phyloP scores from a whole-genome alignment of 1,140 invertebrate genomes.

The Calliopsis andreniformis region DNA sequence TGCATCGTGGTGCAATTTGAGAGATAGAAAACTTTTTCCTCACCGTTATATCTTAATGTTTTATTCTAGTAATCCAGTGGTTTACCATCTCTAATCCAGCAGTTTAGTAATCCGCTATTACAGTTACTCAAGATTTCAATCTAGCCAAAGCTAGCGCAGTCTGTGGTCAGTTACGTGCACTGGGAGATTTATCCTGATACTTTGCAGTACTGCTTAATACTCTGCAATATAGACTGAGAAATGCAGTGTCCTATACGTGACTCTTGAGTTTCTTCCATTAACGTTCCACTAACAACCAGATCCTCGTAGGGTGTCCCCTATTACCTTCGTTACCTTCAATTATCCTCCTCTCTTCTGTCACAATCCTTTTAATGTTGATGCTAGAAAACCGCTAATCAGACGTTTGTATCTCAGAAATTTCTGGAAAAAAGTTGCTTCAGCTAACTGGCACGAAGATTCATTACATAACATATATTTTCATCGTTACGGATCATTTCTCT shows the following conservation, averaged over 20 bases:
- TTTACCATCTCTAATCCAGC: too few species aligned
- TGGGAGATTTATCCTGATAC: background rate
- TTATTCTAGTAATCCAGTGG: too few species aligned
- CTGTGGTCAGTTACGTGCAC: conserved; percentile 31
- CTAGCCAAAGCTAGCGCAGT: conserved; percentile 24
- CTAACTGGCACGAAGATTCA: conserved; percentile 12
- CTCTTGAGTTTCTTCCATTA: conserved; percentile 2
- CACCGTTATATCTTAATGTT: too few species aligned
- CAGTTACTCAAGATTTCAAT: conserved; percentile 8
- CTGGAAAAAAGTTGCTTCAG: conserved; percentile 1
- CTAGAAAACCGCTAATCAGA: conserved; percentile 13
- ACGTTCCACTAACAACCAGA: conserved; percentile 9
- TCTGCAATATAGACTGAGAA: conserved; percentile 35
- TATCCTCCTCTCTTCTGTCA: background rate
- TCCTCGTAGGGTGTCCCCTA: background rate
- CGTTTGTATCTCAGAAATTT: background rate
- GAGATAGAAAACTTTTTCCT: too few species aligned
- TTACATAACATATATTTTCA: conserved; percentile 35
- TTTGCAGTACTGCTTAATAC: conserved; percentile 12
- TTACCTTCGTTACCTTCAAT: conserved; percentile 22
- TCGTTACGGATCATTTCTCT: conserved; percentile 8
- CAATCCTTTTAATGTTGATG: background rate
- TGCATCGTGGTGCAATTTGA: too few species aligned
- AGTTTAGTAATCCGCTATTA: too few species aligned
- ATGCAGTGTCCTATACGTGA: too few species aligned